Evolutionary conservation across 2,888 invertebrate species (phyloP), one percentile per base, ranked within the genome.

Genomic region (Athrips mouffetella): DNA sequence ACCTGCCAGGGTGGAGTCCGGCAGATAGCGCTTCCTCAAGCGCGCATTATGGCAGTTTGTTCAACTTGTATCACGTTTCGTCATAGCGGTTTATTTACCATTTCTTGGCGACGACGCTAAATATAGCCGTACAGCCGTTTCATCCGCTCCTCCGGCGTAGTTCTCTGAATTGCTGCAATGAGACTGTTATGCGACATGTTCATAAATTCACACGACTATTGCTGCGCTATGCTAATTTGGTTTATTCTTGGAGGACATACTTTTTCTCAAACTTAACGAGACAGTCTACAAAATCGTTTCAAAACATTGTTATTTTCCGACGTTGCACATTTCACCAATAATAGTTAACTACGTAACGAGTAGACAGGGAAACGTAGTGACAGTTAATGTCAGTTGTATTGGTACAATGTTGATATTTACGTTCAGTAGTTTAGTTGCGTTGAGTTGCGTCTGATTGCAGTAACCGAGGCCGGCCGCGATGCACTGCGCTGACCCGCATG

Each of bases 41-140:
- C 58, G 61, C 58, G 66, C 68, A 76, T 73, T 73, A 70, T 65
- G 67, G 63, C 73, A 85, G 81, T 83, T 84, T 85, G 77, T 83
- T 83, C 80, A 80, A 82, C 85, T 78, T 83, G 63, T 61, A 57
- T 55, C 58, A 62, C 56, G 68, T 70, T 73, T 73, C 72, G 73
- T 76, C 74, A 70, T 68, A 58, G 50, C 56, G 63, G 66, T 73
- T 72, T 80, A 78, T 81, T 78, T 82, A 78, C 73, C 65, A 70
- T 70, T 62, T 69, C 67, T 70, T 65, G 59, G 62, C 62, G 65
- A 64, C 63, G 60, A 62, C 39, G 55, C 69, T 69, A 70, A 72
- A 76, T 66, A 73, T 75, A 75, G 70, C 63, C 67, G 52, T 52
- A 64, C 64, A 70, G 69, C 65, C 59, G 65, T 65, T 65, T 62